Percentiles rank a stretch among this genome's conserved stretches.
Conservation (phyloP, 2,888 invertebrate genomes). For the Tubulanus polymorphus region DNA sequence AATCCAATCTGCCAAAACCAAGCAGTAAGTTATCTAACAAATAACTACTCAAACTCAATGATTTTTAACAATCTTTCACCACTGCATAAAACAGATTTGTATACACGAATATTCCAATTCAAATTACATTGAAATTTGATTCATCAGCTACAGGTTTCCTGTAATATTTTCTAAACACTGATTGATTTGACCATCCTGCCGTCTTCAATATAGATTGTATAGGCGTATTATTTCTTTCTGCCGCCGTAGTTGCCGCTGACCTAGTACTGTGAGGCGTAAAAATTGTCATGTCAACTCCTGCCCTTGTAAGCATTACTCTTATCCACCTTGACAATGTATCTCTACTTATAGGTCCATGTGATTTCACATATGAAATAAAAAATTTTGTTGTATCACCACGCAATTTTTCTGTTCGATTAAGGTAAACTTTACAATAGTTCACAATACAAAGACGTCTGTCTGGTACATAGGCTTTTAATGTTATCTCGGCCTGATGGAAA, state of each 20-base stretch:
- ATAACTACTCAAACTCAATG: too few species aligned
- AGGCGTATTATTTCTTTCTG: slow-evolving; percentile 4
- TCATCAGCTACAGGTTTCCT: too few species aligned
- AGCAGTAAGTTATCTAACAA: too few species aligned
- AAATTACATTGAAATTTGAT: too few species aligned
- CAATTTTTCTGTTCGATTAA: slow-evolving; percentile 10
- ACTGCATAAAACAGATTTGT: too few species aligned
- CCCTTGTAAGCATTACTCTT: slow-evolving; percentile 4
- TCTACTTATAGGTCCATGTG: slow-evolving; percentile 11
- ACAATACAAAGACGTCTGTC: slow-evolving; percentile 16
- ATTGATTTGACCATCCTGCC: slow-evolving; percentile 13
- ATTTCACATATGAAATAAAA: slow-evolving; percentile 14
- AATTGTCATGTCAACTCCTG: slow-evolving; percentile 13
- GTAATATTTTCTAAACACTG: slow-evolving; percentile 2
- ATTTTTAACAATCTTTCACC: too few species aligned
- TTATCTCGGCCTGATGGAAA: slow-evolving; percentile 5
- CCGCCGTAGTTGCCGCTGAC: slow-evolving; percentile 9
- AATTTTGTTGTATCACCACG: slow-evolving; percentile 6
- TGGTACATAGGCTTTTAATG: slow-evolving; percentile 5
- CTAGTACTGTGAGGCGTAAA: slow-evolving; percentile 16
- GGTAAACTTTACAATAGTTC: slow-evolving; percentile 9
- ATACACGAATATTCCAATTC: too few species aligned
- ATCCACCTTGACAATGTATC: slow-evolving; percentile 18
- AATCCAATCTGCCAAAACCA: too few species aligned
- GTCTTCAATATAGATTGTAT: slow-evolving; percentile 14